phyloP scores from a whole-genome alignment of 2,113 vertebrate species.

The Sphaerodactylus townsendi region DNA sequence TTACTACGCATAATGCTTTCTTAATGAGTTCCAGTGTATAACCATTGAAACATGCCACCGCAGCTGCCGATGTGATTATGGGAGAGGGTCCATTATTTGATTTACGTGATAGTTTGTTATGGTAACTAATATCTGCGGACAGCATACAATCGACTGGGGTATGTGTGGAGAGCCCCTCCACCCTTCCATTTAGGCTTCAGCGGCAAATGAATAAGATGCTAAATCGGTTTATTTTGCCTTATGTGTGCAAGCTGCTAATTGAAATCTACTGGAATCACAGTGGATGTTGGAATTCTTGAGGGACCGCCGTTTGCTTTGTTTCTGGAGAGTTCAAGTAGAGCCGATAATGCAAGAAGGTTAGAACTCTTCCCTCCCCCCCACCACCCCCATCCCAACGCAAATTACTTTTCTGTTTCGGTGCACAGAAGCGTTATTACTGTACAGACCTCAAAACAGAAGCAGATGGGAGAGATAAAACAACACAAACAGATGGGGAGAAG shows the following conservation, averaged over 20 bases:
- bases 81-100: conserved; percentile 72
- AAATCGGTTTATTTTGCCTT: conserved; percentile 76
- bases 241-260: conserved; percentile 76
- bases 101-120: conserved; percentile 73
- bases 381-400: conserved; percentile 49
- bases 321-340: conserved; percentile 68
- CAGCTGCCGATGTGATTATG: conserved; percentile 71
- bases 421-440: conserved; percentile 39
- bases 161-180: not conserved
- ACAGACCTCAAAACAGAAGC: conserved; percentile 19
- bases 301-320: conserved; percentile 58
- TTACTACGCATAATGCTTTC: conserved; percentile 79
- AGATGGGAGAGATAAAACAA: conserved; percentile 39
- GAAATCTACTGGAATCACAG: conserved; percentile 70
- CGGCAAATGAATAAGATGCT: conserved; percentile 71
- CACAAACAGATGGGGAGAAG: not conserved
- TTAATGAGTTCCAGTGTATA: conserved; percentile 80
- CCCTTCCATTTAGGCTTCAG: conserved; percentile 50
- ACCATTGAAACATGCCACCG: conserved; percentile 74
- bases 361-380: conserved; percentile 38
- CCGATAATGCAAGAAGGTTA: conserved; percentile 46
- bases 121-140: conserved; percentile 76
- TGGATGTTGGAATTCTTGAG: conserved; percentile 58
- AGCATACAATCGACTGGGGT: conserved; percentile 56
- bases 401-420: conserved; percentile 46